These are phyloP conservation scores for Deilephila porcellus DNA, from an alignment of 2,888 invertebrate species.

Conservation along the genomic window DNA sequence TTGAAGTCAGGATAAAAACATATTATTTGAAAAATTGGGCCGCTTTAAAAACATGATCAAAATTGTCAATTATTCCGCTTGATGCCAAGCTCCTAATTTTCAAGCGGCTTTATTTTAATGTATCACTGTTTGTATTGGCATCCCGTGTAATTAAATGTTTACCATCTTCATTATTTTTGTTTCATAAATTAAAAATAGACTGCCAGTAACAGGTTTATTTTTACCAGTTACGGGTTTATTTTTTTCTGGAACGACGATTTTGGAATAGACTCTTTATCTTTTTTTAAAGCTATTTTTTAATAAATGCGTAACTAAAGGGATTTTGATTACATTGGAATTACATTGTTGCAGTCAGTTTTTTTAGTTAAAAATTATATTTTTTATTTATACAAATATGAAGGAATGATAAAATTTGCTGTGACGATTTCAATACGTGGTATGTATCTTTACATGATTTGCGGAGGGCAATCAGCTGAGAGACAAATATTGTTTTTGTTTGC, in stretches of 20 bases:
- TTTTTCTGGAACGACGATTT: neutral
- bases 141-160: conserved; percentile 10
- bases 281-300: too few relatives aligned
- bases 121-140: conserved; percentile 17
- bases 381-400: too few relatives aligned
- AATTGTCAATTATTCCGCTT: neutral
- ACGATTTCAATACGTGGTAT: too few relatives aligned
- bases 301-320: too few relatives aligned
- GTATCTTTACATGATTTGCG: too few relatives aligned
- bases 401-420: too few relatives aligned
- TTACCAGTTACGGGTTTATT: neutral
- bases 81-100: neutral
- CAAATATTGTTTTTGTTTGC: too few relatives aligned
- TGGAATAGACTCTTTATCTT: neutral
- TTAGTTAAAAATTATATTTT: too few relatives aligned
- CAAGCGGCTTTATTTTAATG: conserved; percentile 25
- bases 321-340: too few relatives aligned
- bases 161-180: neutral
- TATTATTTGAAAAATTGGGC: conserved; percentile 1
- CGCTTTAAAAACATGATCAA: neutral
- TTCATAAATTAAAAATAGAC: neutral
- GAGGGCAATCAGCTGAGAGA: too few relatives aligned
- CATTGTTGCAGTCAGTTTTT: too few relatives aligned
- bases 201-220: neutral
- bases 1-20: neutral